Evolutionary conservation across 2,113 vertebrate species (phyloP).

Genomic region (Nipponia nippon): DNA sequence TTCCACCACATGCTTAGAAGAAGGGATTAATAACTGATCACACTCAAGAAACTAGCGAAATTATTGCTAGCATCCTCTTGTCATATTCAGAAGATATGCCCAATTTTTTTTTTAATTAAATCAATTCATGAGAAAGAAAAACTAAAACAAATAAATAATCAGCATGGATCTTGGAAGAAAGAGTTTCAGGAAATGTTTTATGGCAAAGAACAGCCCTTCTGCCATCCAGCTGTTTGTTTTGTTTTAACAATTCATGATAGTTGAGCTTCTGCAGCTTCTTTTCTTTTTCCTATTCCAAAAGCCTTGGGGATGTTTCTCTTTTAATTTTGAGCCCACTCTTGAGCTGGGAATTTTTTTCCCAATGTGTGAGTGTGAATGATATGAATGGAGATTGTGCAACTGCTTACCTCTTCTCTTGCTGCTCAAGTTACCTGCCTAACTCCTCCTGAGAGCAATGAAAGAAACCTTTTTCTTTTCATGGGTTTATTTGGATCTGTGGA

Average conservation of each 20-base stretch:
- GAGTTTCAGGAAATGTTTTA: not conserved
- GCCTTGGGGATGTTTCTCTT: conserved; percentile 33
- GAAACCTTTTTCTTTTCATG: not conserved
- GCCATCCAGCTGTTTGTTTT: conserved; percentile 37
- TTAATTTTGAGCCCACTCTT: conserved; percentile 28
- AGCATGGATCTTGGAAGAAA: not conserved
- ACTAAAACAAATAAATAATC: not conserved
- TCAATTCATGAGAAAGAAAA: conserved; percentile 12
- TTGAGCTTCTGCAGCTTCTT: not conserved
- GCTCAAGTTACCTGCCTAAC: not conserved
- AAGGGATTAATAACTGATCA: not conserved
- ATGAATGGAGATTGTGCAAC: not conserved
- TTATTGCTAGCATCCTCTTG: not conserved
- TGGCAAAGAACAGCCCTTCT: conserved; percentile 1
- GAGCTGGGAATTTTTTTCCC: conserved; percentile 25
- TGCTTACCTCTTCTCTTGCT: not conserved
- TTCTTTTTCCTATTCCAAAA: not conserved
- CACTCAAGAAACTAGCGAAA: not conserved
- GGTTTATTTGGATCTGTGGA: not conserved
- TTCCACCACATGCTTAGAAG: not conserved
- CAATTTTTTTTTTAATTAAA: conserved; percentile 1
- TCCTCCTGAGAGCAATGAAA: conserved; percentile 18
- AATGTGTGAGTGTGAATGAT: not conserved
- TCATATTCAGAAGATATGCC: not conserved
- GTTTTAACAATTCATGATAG: conserved; percentile 10